Evolutionary conservation across 2,797 vertebrate species (phyloP).

Genomic region (Gorsachius magnificus): DNA sequence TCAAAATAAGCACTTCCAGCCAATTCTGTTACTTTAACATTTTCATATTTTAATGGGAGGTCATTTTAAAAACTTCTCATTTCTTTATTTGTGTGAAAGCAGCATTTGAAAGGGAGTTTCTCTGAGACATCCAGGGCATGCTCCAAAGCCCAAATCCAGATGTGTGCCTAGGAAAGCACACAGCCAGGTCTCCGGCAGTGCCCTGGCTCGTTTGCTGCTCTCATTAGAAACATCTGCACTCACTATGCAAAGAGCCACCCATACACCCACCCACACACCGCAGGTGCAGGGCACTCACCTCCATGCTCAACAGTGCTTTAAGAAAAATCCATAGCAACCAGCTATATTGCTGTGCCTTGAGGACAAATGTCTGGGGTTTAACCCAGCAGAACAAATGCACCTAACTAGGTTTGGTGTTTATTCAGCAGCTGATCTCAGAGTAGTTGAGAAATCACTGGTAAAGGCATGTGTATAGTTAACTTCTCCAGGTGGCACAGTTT

Average conservation of each 20-base stretch:
- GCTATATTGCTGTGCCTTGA: background rate
- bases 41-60: background rate
- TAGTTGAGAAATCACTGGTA: background rate
- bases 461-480: rapidly evolving
- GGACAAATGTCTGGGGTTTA: background rate
- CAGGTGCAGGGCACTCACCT: background rate
- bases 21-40: background rate
- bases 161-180: background rate
- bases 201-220: background rate
- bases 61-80: background rate
- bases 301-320: rapidly evolving
- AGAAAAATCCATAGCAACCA: background rate
- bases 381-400: background rate
- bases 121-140: rapidly evolving
- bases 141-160: background rate
- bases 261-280: background rate
- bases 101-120: background rate
- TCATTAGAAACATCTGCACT: background rate
- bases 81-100: background rate
- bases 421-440: background rate
- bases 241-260: rapidly evolving
- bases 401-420: rapidly evolving
- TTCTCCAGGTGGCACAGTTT: background rate
- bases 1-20: background rate
- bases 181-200: rapidly evolving